Base-by-base conservation (phyloP, 2,797 vertebrate genomes). In the Eleutherodactylus coqui region DNA sequence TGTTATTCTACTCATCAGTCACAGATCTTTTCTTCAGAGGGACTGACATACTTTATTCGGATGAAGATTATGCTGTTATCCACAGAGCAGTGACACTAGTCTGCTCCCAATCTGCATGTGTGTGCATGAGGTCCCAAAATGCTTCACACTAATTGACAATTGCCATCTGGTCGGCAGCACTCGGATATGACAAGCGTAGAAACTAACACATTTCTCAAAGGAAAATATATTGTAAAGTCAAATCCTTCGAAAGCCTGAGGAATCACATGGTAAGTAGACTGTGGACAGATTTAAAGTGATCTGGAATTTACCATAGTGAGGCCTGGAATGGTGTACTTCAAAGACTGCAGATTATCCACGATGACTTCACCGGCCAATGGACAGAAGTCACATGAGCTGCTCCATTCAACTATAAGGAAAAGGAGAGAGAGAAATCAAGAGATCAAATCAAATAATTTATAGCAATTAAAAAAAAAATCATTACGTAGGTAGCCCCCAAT, bases 321-420 rank as follows among this genome's bases (percentile, higher is more conserved):
- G 87, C 94, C 91, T 6, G 93, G 93, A 92, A 99, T 96, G 87
- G 93, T 95, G 90, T 92, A 97, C 89, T 94, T 96, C 85, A 97
- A 92, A 72, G 90, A 94, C 91, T 96, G 96, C 76, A 97, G 94
- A 89, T 96, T 96, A 85, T 98, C 97, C 93, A 96, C 85, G 83
- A 97, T 92, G 89, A 93, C 91, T 90, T 99, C 96, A 90, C 98
- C 97, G 75, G 92, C 94, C 73, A 96, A 92, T 90, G 96, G 93
- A 53, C 95, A 97, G 91, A 99, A 98, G 86, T 97, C 96, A 93
- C 96, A 96, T 76, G 95, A 93, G 90, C 93, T 94, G 92, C 97
- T 99, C 98, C 98, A 99, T 92, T 98, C 96, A 94, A 97, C 98
- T 99, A 90, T 76, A 88, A 86, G 88, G 90, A 45, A 91, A 91